phyloP scores from a whole-genome alignment of 2,797 vertebrate genomes.

The Scarus forsteni region DNA sequence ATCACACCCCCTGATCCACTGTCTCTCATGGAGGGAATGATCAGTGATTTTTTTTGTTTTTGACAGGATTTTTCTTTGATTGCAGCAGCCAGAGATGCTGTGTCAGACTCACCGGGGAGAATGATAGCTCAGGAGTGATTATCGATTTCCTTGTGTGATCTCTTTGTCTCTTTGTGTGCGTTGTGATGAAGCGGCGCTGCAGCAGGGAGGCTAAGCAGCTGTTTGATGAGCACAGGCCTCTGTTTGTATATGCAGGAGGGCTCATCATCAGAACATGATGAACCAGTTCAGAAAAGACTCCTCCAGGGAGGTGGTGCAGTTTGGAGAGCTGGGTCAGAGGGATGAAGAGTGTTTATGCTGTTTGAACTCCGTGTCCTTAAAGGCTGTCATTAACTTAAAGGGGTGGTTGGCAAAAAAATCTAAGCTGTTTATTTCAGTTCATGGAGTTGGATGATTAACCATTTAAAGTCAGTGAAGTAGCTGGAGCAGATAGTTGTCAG shows the following conservation, averaged over 20 bases:
- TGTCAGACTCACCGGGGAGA: constrained; percentile 28
- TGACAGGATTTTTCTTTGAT: background rate
- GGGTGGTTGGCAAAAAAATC: no score
- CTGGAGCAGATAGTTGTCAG: background rate
- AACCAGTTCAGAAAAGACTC: constrained; percentile 43
- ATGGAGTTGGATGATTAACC: background rate
- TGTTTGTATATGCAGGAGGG: constrained; percentile 41
- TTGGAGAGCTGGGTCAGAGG: constrained; percentile 34
- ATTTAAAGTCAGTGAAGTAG: background rate
- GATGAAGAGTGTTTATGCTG: constrained; percentile 17
- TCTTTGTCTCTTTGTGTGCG: constrained; percentile 39
- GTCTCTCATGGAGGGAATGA: background rate
- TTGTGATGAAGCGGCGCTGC: constrained; percentile 31
- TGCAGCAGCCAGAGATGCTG: background rate
- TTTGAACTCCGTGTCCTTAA: background rate
- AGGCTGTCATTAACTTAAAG: background rate
- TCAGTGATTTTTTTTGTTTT: constrained; percentile 6
- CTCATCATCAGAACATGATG: constrained; percentile 45
- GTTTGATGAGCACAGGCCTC: constrained; percentile 44
- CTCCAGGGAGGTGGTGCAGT: constrained; percentile 42
- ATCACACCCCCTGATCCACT: background rate
- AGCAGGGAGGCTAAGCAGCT: constrained; percentile 33
- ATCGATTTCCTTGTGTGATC: constrained; percentile 55
- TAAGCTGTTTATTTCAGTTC: background rate
- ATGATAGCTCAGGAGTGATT: constrained; percentile 31